Percentiles rank a stretch among this genome's conserved stretches.
Evolutionary conservation across 2,797 vertebrate genomes (phyloP).

Genomic region (Neosilurus mollespiculum): DNA sequence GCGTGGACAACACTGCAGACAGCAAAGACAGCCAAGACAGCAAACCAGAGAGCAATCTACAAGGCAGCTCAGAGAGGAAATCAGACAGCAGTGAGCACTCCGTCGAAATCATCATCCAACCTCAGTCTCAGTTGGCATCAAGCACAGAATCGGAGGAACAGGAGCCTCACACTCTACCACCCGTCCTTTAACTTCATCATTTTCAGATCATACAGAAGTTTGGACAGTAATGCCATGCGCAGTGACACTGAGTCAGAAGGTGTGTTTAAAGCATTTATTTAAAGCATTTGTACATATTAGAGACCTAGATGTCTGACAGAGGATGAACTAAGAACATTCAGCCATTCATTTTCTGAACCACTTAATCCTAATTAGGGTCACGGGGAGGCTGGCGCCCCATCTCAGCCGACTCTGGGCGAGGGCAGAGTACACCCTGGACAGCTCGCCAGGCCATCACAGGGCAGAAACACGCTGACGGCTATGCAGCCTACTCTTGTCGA

Average conservation of each 20-base stretch:
- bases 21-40: conserved; percentile 42
- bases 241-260: background rate
- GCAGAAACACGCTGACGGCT: too few species aligned
- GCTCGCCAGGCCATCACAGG: too few species aligned
- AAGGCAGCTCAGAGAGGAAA: conserved; percentile 22
- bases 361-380: too few species aligned
- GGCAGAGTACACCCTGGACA: too few species aligned
- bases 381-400: too few species aligned
- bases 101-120: conserved; percentile 73
- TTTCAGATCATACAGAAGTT: background rate
- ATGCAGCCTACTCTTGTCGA: too few species aligned
- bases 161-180: conserved; percentile 64
- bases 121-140: conserved; percentile 67
- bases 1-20: conserved; percentile 45
- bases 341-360: too few species aligned
- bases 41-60: conserved; percentile 12
- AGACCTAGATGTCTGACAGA: background rate
- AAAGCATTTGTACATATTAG: background rate
- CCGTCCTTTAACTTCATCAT: conserved; percentile 59
- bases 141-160: conserved; percentile 59
- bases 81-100: conserved; percentile 63
- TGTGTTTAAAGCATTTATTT: background rate
- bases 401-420: too few species aligned
- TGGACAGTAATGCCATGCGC: background rate
- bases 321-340: background rate